These are phyloP conservation scores for Dynastes tityus DNA, from an alignment of 2,888 invertebrate genomes.

Conservation along the genomic window DNA sequence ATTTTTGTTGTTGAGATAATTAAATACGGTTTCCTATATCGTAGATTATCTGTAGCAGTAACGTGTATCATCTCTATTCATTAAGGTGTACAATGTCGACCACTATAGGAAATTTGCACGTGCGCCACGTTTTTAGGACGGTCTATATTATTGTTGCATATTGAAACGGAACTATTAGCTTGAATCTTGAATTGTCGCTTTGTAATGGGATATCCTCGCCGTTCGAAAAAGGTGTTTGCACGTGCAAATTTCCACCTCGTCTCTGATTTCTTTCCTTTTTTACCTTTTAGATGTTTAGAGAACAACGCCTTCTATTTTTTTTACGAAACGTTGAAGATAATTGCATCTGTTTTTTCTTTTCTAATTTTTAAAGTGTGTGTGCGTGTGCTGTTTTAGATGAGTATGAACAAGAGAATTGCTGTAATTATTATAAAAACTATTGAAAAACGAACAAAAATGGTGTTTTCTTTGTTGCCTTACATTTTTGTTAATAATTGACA, in stretches of 20 bases:
- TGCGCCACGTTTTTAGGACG: neutral
- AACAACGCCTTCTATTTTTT: constrained; percentile 31
- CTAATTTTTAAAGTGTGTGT: constrained; percentile 38
- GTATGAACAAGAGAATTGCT: constrained; percentile 57
- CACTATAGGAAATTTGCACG: neutral
- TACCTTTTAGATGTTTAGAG: constrained; percentile 49
- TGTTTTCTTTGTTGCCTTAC: neutral
- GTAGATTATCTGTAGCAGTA: neutral
- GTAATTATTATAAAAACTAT: constrained; percentile 60
- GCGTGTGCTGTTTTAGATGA: constrained; percentile 53
- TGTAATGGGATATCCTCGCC: neutral
- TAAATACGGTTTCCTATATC: neutral
- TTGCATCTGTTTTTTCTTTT: constrained; percentile 42
- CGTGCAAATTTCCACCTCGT: constrained; percentile 30
- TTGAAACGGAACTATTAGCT: no score
- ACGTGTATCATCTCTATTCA: neutral
- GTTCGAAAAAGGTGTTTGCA: neutral
- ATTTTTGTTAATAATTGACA: no score
- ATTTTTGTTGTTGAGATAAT: neutral
- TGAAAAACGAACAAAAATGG: constrained; percentile 41
- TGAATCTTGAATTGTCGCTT: no score
- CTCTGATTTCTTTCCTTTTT: constrained; percentile 20
- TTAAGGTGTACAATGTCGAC: neutral
- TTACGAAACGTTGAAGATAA: constrained; percentile 29
- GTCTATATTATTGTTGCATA: neutral